Base-by-base conservation (phyloP, 1,140 invertebrate genomes). In the Aphelenchoides avenae region DNA sequence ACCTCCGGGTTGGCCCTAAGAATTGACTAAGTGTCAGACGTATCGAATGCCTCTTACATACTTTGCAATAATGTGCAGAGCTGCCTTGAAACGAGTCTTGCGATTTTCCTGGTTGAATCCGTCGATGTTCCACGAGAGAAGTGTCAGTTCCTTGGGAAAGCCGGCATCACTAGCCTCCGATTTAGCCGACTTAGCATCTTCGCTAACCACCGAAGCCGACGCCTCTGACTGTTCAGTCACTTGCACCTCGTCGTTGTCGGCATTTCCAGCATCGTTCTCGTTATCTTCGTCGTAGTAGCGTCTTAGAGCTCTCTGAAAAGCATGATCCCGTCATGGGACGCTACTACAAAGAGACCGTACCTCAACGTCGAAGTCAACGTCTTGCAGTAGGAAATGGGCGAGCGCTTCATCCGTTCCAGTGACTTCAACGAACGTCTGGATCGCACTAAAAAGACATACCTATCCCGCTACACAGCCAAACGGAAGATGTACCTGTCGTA, bases 111-210 rank as follows among this genome's bases (percentile, higher is more conserved):
- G 72, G 67, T 84, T 82, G 1, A 85, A 67, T 2, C 84, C 84
- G 79, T 85, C 84, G 56, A 86, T 77, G 68, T 85, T 85, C 84
- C 84, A 85, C 3, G 82, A 77, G 4, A 83, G 70, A 15, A 83
- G 59, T 15, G 55, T 56, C 13, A 69, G n/a, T 43, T 69, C 62
- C 31, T 43, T 15, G 15, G 61, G 61, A 36, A 60, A 52, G 36
- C 5, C n/a, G 5, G 18, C 13, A 5, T 20, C 41, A n/a, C n/a
- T n/a, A n/a, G n/a, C n/a, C n/a, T n/a, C n/a, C n/a, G n/a, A n/a
- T n/a, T n/a, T n/a, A n/a, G n/a, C n/a, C n/a, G n/a, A n/a, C n/a
- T n/a, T n/a, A n/a, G n/a, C n/a, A n/a, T n/a, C n/a, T n/a, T n/a
- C n/a, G n/a, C n/a, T n/a, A n/a, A n/a, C n/a, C n/a, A n/a, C n/a